A percentile compares a stretch with the other conserved stretches of the same genome.
These are phyloP conservation scores for Axis porcinus DNA, from an alignment of 2,113 vertebrate species.

Conservation along the genomic window DNA sequence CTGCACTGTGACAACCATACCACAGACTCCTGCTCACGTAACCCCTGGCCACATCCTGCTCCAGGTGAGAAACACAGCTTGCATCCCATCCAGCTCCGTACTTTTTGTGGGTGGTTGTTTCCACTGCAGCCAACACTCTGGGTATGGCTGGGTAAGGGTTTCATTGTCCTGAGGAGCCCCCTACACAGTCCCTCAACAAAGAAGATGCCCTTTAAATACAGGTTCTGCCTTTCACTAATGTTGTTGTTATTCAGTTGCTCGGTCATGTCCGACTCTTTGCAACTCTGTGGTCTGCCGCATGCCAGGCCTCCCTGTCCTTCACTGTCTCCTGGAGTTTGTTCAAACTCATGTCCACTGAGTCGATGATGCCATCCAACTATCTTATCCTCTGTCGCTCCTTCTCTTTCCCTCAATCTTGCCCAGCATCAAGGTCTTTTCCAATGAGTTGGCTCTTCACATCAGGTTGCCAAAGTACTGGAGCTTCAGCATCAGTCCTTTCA, in stretches of 20 bases:
- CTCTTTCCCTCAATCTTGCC: neutral
- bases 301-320: neutral
- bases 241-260: neutral
- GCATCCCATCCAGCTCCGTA: neutral
- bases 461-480: neutral
- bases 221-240: neutral
- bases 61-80: neutral
- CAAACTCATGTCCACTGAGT: neutral
- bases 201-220: neutral
- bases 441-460: neutral
- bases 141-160: neutral
- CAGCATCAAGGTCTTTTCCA: neutral
- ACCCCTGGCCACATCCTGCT: neutral
- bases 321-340: neutral
- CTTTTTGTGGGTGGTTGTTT: neutral
- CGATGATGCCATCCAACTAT: neutral
- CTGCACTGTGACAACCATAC: neutral
- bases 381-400: neutral
- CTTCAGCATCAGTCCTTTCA: neutral
- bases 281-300: neutral
- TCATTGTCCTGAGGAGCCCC: neutral
- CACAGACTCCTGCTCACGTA: neutral
- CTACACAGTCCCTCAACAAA: neutral
- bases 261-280: neutral
- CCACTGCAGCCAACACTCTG: neutral